Evolutionary conservation across 2,888 invertebrate species (phyloP), one percentile per base, ranked within the genome.

Genomic region (Perizoma affinitatum): DNA sequence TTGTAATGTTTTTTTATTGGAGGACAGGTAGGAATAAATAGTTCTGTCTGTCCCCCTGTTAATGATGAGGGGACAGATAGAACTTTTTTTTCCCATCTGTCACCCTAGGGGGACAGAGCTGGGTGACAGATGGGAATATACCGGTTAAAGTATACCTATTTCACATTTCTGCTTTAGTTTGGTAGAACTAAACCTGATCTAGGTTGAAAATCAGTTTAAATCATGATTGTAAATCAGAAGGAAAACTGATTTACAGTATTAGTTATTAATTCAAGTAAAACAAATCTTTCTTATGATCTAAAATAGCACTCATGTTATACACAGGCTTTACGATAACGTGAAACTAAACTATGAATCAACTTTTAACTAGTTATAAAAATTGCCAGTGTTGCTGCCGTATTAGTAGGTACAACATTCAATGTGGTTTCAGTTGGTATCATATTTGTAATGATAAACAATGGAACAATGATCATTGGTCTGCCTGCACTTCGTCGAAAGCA

Each of bases 321-420:
- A n/a, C n/a, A n/a, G n/a, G n/a, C n/a, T n/a, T n/a, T n/a, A n/a
- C n/a, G n/a, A n/a, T n/a, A n/a, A n/a, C 84, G 76, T 87, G 87
- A 87, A 88, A 65, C 73, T 68, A 71, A 71, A 69, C 69, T 80
- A 81, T 81, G 79, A 81, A 75, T 22, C 22, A 22, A 22, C 22
- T 22, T 22, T 59, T 61, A 59, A 78, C 52, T 46, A 53, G 75
- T 71, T 48, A 65, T 67, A 65, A 63, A 65, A 60, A n/a, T n/a
- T n/a, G n/a, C n/a, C n/a, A n/a, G n/a, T n/a, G n/a, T n/a, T n/a
- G n/a, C n/a, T n/a, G n/a, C n/a, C n/a, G n/a, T n/a, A n/a, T n/a
- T n/a, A n/a, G n/a, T n/a, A n/a, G n/a, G 44, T 52, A 62, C 83
- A 82, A 81, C 82, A 87, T 87, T 87, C 83, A 87, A 88, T 88